Evolutionary conservation across 2,113 vertebrate species (phyloP).

Genomic region (Todiramphus chloris): DNA sequence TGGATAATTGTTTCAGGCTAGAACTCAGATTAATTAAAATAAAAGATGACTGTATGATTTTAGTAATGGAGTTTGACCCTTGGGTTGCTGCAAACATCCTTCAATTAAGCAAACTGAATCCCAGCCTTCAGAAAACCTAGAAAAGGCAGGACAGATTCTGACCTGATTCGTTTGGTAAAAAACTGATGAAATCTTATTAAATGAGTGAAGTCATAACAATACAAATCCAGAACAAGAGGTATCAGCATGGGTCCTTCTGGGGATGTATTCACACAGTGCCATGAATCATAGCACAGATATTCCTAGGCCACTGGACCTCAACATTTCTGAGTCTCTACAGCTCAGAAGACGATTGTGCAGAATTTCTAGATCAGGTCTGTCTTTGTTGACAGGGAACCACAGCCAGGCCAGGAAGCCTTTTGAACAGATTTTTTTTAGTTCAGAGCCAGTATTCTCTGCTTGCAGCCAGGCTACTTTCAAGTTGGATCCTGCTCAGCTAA

Average conservation of each 20-base stretch:
- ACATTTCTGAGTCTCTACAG: neutral
- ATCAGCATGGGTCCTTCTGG: neutral
- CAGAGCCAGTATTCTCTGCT: neutral
- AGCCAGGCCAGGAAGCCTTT: neutral
- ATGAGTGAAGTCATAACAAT: neutral
- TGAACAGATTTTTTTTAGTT: neutral
- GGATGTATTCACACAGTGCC: neutral
- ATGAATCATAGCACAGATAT: neutral
- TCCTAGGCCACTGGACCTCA: neutral
- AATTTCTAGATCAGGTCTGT: neutral
- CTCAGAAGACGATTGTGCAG: neutral
- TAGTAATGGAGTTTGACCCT: neutral
- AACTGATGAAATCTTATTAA: neutral
- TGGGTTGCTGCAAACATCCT: neutral
- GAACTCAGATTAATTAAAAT: neutral
- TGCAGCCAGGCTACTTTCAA: neutral
- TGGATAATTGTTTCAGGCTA: neutral
- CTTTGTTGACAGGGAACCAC: neutral
- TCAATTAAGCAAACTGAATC: neutral
- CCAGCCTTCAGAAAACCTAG: neutral
- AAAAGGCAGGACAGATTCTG: neutral
- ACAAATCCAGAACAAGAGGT: neutral
- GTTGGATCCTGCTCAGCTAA: neutral
- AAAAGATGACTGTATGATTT: neutral
- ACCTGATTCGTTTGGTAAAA: neutral